Base-by-base conservation (phyloP, 2,888 invertebrate genomes). In the Deroplatys truncata region DNA sequence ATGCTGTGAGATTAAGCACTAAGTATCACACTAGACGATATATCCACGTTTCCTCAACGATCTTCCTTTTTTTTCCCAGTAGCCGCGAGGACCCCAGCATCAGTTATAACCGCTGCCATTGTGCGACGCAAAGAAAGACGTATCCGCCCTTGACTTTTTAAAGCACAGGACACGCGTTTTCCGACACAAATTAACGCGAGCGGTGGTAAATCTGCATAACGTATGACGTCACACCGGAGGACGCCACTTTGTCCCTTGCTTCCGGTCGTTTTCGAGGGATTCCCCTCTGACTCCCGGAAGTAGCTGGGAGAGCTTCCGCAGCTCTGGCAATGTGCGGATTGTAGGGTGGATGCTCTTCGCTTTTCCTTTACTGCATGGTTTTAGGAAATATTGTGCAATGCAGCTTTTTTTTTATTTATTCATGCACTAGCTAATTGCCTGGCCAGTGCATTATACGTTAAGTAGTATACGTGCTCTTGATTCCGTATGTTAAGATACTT, bases 201-300 rank as follows among this genome's bases (percentile, higher is more conserved):
- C 82, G 35, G 35, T 72, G 56, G 56, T 72, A 72, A 72, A 83
- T 87, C 87, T 82, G 87, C 82, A 86, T 86, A 86, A 16, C 86
- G 29, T 31, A 86, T 86, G 86, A 86, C 86, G 86, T 86, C 86
- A 72, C 56, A 86, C 86, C 86, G 86, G 86, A 86, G 86, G 25
- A 86, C 82, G 72, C 86, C 86, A 86, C 86, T 86, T 86, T 86
- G 86, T 86, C 82, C 86, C 86, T 82, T 25, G 31, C 87, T 87
- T 87, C 87, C 87, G 87, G 87, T 87, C 83, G 87, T 87, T 87
- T 87, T 87, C 87, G 82, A 72, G 56, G 56, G 56, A 72, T 72
- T 72, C 56, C 35, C 43, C 82, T 82, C 56, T 56, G 49, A 28
- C 31, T 85, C 49, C 87, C 87, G 87, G 87, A 87, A 87, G 87